Percentiles rank a stretch among this genome's conserved stretches.
phyloP scores from a whole-genome alignment of 2,113 vertebrate genomes.

The Taxidea taxus region DNA sequence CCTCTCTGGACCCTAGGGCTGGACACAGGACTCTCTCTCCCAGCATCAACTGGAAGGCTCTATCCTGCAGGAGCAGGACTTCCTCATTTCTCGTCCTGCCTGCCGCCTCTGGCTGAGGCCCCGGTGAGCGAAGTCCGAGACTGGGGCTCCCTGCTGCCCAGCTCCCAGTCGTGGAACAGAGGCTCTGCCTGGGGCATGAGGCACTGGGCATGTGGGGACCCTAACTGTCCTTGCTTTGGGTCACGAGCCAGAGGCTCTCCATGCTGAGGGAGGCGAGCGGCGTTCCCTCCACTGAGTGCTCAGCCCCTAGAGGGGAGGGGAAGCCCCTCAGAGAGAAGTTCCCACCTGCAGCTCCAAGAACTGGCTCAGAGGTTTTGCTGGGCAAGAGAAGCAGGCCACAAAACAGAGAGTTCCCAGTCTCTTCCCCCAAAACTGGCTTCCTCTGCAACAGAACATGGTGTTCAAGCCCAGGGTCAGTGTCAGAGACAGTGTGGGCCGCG shows the following conservation, averaged over 20 bases:
- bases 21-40: background rate
- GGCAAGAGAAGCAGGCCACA: background rate
- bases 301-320: background rate
- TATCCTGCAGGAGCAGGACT: background rate
- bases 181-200: background rate
- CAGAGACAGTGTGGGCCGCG: background rate
- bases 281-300: background rate
- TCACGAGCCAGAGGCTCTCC: background rate
- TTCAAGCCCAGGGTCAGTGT: background rate
- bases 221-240: background rate
- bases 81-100: background rate
- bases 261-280: background rate
- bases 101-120: background rate
- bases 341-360: background rate
- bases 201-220: background rate
- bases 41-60: background rate
- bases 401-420: background rate
- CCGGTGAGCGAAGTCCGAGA: background rate
- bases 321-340: background rate
- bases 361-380: background rate
- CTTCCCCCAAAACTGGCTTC: background rate
- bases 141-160: background rate
- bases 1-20: background rate
- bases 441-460: background rate
- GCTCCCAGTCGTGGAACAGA: background rate